These are phyloP conservation scores for Trisateles emortualis DNA, from an alignment of 2,888 invertebrate species.

Conservation along the genomic window DNA sequence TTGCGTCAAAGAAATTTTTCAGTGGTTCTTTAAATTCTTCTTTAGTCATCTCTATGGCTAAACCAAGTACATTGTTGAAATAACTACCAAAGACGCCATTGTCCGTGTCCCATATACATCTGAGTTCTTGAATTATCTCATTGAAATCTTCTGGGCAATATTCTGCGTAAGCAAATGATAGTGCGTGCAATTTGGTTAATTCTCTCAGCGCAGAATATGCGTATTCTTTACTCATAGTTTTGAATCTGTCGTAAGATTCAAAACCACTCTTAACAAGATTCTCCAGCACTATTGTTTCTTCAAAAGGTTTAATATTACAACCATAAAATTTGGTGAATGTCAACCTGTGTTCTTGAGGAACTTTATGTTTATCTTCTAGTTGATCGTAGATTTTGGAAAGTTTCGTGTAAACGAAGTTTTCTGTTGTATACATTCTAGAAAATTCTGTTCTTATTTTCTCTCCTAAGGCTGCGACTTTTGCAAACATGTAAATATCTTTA, in stretches of 20 bases:
- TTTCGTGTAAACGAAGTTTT: constrained; percentile 15
- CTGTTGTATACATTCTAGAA: constrained; percentile 11
- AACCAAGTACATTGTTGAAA: not conserved
- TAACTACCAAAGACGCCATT: constrained; percentile 1
- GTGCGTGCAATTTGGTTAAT: constrained; percentile 51
- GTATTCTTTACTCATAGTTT: constrained; percentile 46
- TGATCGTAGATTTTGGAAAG: constrained; percentile 11
- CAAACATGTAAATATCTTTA: constrained; percentile 3
- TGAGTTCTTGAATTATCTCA: not conserved
- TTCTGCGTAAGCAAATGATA: constrained; percentile 57
- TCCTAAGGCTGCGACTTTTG: constrained; percentile 16
- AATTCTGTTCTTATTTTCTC: constrained; percentile 8
- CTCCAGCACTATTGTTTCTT: constrained; percentile 28
- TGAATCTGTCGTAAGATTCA: constrained; percentile 38
- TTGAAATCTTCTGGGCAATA: constrained; percentile 52
- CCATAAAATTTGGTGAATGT: constrained; percentile 21
- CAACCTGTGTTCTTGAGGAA: constrained; percentile 17
- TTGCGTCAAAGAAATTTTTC: constrained; percentile 35
- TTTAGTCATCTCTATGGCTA: not conserved
- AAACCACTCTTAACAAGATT: constrained; percentile 39
- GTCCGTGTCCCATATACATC: constrained; percentile 8
- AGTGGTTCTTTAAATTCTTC: constrained; percentile 49
- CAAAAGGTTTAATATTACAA: not conserved
- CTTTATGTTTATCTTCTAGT: constrained; percentile 14
- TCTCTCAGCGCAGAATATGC: constrained; percentile 32